phyloP scores from a whole-genome alignment of 2,888 invertebrate species.

The Pherbina coryleti region DNA sequence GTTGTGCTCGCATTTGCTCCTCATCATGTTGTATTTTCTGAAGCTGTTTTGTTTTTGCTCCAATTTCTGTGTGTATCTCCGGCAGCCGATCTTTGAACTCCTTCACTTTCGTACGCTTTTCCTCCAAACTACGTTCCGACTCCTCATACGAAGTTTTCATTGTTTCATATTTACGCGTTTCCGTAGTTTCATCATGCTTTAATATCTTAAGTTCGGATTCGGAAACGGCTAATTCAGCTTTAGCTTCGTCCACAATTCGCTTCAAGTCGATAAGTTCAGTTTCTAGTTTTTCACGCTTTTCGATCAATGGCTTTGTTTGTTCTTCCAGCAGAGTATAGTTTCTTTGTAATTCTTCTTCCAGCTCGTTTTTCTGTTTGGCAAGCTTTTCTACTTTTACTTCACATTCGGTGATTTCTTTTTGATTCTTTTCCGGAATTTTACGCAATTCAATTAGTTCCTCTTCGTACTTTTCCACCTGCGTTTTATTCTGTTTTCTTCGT shows the following conservation, averaged over 20 bases:
- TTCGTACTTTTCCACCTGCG: slow-evolving; percentile 76
- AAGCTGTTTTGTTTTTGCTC: slow-evolving; percentile 64
- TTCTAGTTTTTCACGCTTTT: slow-evolving; percentile 73
- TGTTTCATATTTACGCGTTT: slow-evolving; percentile 64
- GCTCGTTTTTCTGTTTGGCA: slow-evolving; percentile 72
- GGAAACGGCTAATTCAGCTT: slow-evolving; percentile 72
- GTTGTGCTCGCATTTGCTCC: slow-evolving; percentile 68
- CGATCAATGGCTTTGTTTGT: slow-evolving; percentile 72
- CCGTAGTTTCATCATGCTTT: slow-evolving; percentile 65
- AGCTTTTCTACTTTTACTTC: slow-evolving; percentile 73
- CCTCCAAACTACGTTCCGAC: slow-evolving; percentile 74
- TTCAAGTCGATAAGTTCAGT: slow-evolving; percentile 78
- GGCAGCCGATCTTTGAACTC: slow-evolving; percentile 72
- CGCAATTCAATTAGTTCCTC: slow-evolving; percentile 77
- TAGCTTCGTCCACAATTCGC: slow-evolving; percentile 79
- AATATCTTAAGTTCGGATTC: slow-evolving; percentile 87
- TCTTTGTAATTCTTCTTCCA: slow-evolving; percentile 75
- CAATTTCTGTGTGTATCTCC: slow-evolving; percentile 69
- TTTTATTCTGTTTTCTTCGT: slow-evolving; percentile 81
- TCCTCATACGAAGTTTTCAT: slow-evolving; percentile 62
- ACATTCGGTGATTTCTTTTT: slow-evolving; percentile 77
- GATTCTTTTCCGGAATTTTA: slow-evolving; percentile 80
- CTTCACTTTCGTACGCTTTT: slow-evolving; percentile 76
- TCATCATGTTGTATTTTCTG: slow-evolving; percentile 62
- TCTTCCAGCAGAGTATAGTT: slow-evolving; percentile 72